Conservation (phyloP, 1,140 invertebrate species). For the Gyrodactylus bullatarudis region DNA sequence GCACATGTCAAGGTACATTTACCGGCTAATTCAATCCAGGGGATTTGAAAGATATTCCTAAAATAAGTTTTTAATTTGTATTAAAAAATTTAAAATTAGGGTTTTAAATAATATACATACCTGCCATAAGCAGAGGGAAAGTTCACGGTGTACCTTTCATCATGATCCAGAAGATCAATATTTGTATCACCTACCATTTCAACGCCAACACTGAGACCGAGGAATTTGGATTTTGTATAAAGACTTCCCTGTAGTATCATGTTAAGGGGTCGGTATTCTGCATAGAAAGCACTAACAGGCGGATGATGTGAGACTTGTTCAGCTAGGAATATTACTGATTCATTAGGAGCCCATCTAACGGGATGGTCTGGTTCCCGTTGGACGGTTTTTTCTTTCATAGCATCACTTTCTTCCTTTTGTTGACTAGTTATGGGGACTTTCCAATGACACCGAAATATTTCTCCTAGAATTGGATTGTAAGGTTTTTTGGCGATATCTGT, state of each 20-base stretch:
- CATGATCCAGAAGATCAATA: constrained; percentile 40
- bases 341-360: constrained; percentile 15
- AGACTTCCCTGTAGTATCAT: constrained; percentile 68
- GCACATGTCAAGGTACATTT: constrained; percentile 19
- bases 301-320: constrained; percentile 23
- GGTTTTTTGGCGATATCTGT: constrained; percentile 34
- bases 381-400: background rate
- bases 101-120: constrained; percentile 5
- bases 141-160: constrained; percentile 61
- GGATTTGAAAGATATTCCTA: constrained; percentile 23
- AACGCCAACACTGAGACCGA: constrained; percentile 54
- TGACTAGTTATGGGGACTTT: constrained; percentile 12
- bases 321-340: constrained; percentile 17
- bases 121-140: constrained; percentile 80
- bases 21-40: constrained; percentile 26
- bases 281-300: constrained; percentile 42
- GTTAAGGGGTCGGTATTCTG: constrained; percentile 53
- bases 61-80: too few species aligned
- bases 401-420: background rate
- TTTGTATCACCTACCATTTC: constrained; percentile 25
- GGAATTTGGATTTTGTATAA: constrained; percentile 87
- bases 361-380: constrained; percentile 12
- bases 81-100: background rate
- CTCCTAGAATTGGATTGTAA: constrained; percentile 22
- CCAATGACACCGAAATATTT: constrained; percentile 19